Percentiles rank a stretch among this genome's conserved stretches.
These are phyloP conservation scores for Anguilla pacifica DNA, from an alignment of 2,797 vertebrate genomes.

Conservation along the genomic window DNA sequence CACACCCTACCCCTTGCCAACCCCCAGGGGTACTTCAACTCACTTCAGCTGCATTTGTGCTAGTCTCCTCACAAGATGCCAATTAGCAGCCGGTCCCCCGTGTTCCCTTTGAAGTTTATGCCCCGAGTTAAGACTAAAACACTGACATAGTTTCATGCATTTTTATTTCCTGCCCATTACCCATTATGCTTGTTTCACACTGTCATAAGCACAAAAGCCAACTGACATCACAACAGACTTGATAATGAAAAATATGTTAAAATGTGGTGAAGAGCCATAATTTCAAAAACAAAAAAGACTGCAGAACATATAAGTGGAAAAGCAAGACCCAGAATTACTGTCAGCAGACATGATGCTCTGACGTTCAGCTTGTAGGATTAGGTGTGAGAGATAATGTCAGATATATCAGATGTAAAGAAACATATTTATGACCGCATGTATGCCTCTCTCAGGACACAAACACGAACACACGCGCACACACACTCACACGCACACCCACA, in stretches of 20 bases:
- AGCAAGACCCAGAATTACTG: background rate
- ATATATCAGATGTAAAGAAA: background rate
- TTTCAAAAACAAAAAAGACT: background rate
- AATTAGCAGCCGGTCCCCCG: conserved; percentile 13
- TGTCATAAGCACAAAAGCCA: background rate
- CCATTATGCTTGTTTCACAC: background rate
- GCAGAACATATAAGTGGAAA: background rate
- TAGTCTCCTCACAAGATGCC: background rate
- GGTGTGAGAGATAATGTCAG: background rate
- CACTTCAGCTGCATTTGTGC: background rate
- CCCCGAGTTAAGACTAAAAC: conserved; percentile 28
- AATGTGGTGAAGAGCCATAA: background rate
- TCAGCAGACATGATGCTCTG: background rate
- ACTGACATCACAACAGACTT: background rate
- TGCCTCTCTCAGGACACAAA: background rate
- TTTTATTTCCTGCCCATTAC: background rate
- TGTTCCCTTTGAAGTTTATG: conserved; percentile 33
- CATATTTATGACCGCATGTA: background rate
- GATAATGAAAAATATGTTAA: background rate
- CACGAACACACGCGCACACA: background rate
- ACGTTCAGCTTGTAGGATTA: background rate
- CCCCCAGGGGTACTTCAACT: background rate
- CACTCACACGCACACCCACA: background rate
- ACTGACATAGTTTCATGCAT: conserved; percentile 5
- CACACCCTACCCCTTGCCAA: background rate